phyloP scores from a whole-genome alignment of 2,113 vertebrate species.

The Phalacrocorax aristotelis region DNA sequence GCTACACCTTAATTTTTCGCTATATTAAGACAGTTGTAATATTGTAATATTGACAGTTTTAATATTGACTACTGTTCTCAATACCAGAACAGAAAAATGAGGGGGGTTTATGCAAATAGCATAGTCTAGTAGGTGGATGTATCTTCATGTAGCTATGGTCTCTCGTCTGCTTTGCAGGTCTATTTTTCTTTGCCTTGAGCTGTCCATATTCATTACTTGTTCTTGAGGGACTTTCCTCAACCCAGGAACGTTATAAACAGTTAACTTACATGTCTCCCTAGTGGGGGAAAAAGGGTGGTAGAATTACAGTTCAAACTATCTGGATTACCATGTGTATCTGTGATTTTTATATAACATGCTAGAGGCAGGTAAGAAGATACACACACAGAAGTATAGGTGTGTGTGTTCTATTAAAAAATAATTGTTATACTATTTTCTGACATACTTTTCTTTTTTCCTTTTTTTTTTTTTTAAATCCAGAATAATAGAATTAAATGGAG shows the following conservation, averaged over 20 bases:
- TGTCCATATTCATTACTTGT: neutral
- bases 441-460: neutral
- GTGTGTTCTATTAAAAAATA: neutral
- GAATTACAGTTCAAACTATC: neutral
- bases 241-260: neutral
- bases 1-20: neutral
- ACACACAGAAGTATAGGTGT: neutral
- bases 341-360: neutral
- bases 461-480: slow-evolving; percentile 61
- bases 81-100: neutral
- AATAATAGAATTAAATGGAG: slow-evolving; percentile 96
- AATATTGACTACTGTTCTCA: neutral
- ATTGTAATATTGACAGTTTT: neutral
- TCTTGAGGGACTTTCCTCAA: neutral
- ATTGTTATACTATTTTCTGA: neutral
- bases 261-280: neutral
- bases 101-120: neutral
- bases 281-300: neutral
- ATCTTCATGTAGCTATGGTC: neutral
- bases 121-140: neutral
- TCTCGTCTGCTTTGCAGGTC: neutral
- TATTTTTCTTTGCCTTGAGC: neutral
- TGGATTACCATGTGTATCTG: neutral
- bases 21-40: neutral
- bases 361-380: neutral